Conservation (phyloP, 1,140 invertebrate species). For the Halesus radiatus region DNA sequence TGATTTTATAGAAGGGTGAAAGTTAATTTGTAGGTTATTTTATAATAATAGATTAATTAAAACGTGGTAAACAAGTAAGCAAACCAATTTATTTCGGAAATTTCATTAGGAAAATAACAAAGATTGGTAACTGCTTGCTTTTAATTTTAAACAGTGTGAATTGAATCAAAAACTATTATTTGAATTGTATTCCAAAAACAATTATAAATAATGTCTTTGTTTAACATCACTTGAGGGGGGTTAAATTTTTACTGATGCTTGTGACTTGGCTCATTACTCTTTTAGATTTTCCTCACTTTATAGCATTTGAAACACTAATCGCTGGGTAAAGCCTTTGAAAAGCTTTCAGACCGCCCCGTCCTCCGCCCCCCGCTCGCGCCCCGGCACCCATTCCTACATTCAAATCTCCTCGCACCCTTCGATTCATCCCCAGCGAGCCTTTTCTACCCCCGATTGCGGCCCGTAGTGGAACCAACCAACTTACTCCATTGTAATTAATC, state of each 20-base stretch:
- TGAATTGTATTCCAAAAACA: no score
- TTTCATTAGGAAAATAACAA: no score
- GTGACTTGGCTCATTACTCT: slow-evolving; percentile 51
- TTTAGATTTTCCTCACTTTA: slow-evolving; percentile 50
- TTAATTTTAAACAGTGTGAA: no score
- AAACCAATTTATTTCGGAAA: no score
- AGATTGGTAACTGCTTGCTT: no score
- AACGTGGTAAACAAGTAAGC: no score
- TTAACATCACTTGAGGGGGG: neutral
- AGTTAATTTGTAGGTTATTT: no score
- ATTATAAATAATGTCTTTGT: slow-evolving; percentile 15
- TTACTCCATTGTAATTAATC: slow-evolving; percentile 57
- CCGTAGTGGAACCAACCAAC: slow-evolving; percentile 40
- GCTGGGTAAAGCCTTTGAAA: slow-evolving; percentile 49
- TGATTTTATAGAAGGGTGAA: no score
- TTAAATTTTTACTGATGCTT: slow-evolving; percentile 36
- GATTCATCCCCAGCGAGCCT: slow-evolving; percentile 11
- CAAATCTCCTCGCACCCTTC: slow-evolving; percentile 1
- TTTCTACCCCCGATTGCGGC: slow-evolving; percentile 29
- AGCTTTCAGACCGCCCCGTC: slow-evolving; percentile 33
- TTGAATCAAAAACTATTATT: no score
- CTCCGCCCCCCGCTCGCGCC: neutral
- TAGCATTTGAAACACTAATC: slow-evolving; percentile 55
- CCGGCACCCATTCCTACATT: neutral
- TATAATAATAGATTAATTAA: no score